Percentiles rank a stretch among this genome's conserved stretches.
phyloP scores from a whole-genome alignment of 2,888 invertebrate species.

The Drosophila setosimentum region DNA sequence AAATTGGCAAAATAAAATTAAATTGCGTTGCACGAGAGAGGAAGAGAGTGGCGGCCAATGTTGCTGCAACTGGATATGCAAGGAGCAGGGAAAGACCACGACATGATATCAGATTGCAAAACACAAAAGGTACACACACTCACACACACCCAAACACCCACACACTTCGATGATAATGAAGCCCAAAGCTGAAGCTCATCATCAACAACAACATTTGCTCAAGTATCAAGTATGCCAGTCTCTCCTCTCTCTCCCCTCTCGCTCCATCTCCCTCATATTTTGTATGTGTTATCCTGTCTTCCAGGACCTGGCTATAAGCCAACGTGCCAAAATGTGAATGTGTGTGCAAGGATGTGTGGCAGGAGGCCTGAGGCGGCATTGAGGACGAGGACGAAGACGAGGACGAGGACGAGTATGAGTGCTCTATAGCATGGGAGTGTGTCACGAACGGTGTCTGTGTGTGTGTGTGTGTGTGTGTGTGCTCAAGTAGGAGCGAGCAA shows the following conservation, averaged over 20 bases:
- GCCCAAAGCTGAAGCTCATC: slow-evolving; percentile 63
- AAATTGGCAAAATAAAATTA: slow-evolving; percentile 18
- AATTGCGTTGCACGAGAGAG: not conserved
- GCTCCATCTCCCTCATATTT: not conserved
- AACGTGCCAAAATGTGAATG: slow-evolving; percentile 64
- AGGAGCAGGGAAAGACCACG: slow-evolving; percentile 45
- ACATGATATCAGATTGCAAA: slow-evolving; percentile 74
- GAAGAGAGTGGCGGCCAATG: not conserved
- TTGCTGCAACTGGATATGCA: slow-evolving; percentile 74
- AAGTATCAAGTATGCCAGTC: slow-evolving; percentile 57
- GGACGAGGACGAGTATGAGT: slow-evolving; percentile 20
- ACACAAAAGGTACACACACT: slow-evolving; percentile 46
- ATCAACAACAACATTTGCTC: slow-evolving; percentile 54
- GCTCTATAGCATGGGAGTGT: slow-evolving; percentile 68
- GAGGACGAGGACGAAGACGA: slow-evolving; percentile 15
- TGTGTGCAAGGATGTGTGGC: slow-evolving; percentile 48
- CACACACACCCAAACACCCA: slow-evolving; percentile 20
- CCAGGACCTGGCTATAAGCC: slow-evolving; percentile 42
- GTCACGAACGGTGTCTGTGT: slow-evolving; percentile 72
- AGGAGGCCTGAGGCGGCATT: slow-evolving; percentile 42
- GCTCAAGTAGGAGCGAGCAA: slow-evolving; percentile 80
- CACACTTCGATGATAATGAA: slow-evolving; percentile 46
- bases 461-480: slow-evolving; percentile 30
- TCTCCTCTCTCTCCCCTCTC: not conserved
- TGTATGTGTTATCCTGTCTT: slow-evolving; percentile 66